Evolutionary conservation across 2,113 vertebrate genomes (phyloP), one percentile per base, ranked within the genome.

Genomic region (Hyaena hyaena): DNA sequence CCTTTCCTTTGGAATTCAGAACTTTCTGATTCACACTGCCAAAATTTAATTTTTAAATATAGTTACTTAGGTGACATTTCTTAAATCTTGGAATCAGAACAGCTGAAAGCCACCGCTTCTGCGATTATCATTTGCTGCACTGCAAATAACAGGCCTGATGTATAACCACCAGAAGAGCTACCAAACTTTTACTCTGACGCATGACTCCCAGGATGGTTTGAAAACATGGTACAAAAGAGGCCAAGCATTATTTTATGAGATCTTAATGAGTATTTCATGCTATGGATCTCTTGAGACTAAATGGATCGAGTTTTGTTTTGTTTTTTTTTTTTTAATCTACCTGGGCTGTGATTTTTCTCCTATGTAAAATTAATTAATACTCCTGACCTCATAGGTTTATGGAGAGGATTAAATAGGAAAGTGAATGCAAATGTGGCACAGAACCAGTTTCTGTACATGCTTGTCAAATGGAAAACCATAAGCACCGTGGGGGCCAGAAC

Each of bases 391-490:
- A 53, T 19, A 92, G 66, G 45, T 61, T 80, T 77, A 53, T 85
- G 88, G 66, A 58, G n/a, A 85, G 9, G 53, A 94, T 71, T 86
- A 82, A 68, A 73, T 39, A 79, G n/a, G 86, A 95, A 88, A 81
- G 83, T 16, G 35, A 76, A 45, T 28, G 61, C 31, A 90, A 84
- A 43, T 14, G 35, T 55, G 69, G 58, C 65, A 35, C 26, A 43
- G 76, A 93, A 50, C 28, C 88, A 81, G 28, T 79, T 53, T 93
- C 81, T 2, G 73, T 23, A 61, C 5, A 39, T 1, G 21, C 19
- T n/a, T 84, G 50, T 45, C 39, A 39, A 76, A 58, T 26, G 61
- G 81, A 95, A 95, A 81, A 31, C 24, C 21, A 17, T 23, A 68
- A 88, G 77, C 66, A 69, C 50, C 33, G 1, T 17, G 1, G 61